Evolutionary conservation across 2,888 invertebrate species (phyloP).

Genomic region (Oscheius myriophilus): DNA sequence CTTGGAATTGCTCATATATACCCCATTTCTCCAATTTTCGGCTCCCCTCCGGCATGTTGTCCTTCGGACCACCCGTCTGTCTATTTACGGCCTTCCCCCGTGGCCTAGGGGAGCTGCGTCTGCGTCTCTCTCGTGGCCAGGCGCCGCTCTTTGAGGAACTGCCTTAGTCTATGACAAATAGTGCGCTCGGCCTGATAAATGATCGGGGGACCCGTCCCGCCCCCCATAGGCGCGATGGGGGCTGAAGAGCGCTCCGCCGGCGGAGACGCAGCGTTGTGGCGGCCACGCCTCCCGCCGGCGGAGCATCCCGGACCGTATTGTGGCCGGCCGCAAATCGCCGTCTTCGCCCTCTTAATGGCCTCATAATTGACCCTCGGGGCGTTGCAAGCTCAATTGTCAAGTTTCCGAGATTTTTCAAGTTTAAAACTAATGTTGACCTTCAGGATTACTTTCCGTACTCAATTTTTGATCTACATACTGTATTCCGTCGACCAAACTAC

Average conservation of each 20-base stretch:
- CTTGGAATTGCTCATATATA: too few species aligned
- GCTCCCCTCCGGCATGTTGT: too few species aligned
- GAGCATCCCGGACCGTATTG: conserved; percentile 19
- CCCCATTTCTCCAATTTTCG: too few species aligned
- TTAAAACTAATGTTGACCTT: too few species aligned
- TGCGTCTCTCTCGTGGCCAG: conserved; percentile 3
- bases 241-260: neutral
- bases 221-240: conserved; percentile 3
- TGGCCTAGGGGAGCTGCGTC: neutral
- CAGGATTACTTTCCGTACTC: too few species aligned
- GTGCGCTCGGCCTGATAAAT: conserved; percentile 27
- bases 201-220: conserved; percentile 4
- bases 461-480: too few species aligned
- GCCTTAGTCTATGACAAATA: conserved; percentile 31
- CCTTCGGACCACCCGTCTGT: neutral
- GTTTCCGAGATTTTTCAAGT: too few species aligned
- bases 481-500: too few species aligned
- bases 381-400: neutral
- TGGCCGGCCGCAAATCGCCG: conserved; percentile 2
- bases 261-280: conserved; percentile 6
- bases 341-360: conserved; percentile 10
- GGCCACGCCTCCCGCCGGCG: neutral
- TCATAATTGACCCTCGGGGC: conserved; percentile 11
- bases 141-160: conserved; percentile 25
- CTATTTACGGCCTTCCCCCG: neutral